Evolutionary conservation across 2,113 vertebrate genomes (phyloP), one percentile per base, ranked within the genome.

Genomic region (Todiramphus saurophagus): DNA sequence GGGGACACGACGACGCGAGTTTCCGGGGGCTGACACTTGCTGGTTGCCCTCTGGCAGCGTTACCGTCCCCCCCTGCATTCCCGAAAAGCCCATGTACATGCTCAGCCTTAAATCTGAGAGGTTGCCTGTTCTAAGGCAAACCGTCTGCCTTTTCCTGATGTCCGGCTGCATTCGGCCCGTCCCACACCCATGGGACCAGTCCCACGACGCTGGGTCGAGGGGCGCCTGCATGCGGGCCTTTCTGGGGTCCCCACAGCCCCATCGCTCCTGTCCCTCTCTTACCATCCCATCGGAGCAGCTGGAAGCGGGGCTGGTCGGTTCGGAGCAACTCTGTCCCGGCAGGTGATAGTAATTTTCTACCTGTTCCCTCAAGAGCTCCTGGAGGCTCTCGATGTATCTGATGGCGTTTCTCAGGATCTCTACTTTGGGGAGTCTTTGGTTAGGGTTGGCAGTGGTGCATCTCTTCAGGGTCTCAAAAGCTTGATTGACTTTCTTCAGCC

Each of bases 321-420:
- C 99, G 0, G 99, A 99, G 97, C 98, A 97, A 96, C 98, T 98
- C 97, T 98, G 98, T 76, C 98, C 98, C 1, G 98, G 97, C 55
- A 99, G 98, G 95, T 98, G 94, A 87, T 99, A 99, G 97, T 98
- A 99, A 96, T 97, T 98, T 80, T 99, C 98, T 97, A 99, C 99
- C 97, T 99, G 99, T 85, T 99, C 99, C 14, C 98, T 97, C 43
- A 99, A 98, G 87, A 99, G 98, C 7, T 99, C 99, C 98, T 99
- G 99, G 50, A 99, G 98, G 94, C 99, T 99, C 93, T 99, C 99
- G 23, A 99, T 99, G 98, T 99, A 99, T 56, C 99, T 98, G 97
- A 99, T 99, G 97, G 99, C 99, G 10, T 99, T 99, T 87, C 99
- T 98, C 96, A 99, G 98, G 97, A 99, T 99, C 98, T 99, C 99